These are phyloP conservation scores for Crossaster papposus DNA, from an alignment of 53 echinoderm and acorn worm genomes.

Conservation along the genomic window DNA sequence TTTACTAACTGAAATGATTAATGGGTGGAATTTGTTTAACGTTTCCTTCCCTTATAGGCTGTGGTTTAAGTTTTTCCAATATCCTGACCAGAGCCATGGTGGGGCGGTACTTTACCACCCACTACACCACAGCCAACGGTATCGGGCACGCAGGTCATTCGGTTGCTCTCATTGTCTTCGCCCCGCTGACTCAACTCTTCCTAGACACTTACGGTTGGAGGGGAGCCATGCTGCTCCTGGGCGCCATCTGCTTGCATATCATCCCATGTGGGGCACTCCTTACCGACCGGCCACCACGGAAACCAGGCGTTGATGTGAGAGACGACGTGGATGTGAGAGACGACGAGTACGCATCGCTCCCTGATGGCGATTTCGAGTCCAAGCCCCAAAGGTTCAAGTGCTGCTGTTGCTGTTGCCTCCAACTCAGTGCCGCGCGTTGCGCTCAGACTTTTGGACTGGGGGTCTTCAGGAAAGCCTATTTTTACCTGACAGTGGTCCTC, in stretches of 20 bases:
- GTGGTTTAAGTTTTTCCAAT: conserved; percentile 3
- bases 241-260: conserved; percentile 13
- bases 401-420: no score
- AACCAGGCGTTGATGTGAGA: no score
- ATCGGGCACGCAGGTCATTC: conserved; percentile 7
- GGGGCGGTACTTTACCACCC: neutral
- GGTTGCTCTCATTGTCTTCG: neutral
- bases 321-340: neutral
- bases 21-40: neutral
- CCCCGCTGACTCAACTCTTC: conserved; percentile 22
- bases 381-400: no score
- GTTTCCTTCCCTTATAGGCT: neutral
- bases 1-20: neutral
- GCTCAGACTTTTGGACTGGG: neutral
- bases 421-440: neutral
- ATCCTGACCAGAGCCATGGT: conserved; percentile 25
- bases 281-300: neutral
- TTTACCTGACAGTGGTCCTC: neutral
- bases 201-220: conserved; percentile 42
- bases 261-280: conserved; percentile 31
- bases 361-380: neutral
- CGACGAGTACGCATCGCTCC: neutral
- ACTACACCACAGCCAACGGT: conserved; percentile 11
- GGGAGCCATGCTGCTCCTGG: conserved; percentile 34
- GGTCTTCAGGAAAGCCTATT: neutral